phyloP scores from a whole-genome alignment of 2,888 invertebrate genomes.

The Calameuta pallipes region DNA sequence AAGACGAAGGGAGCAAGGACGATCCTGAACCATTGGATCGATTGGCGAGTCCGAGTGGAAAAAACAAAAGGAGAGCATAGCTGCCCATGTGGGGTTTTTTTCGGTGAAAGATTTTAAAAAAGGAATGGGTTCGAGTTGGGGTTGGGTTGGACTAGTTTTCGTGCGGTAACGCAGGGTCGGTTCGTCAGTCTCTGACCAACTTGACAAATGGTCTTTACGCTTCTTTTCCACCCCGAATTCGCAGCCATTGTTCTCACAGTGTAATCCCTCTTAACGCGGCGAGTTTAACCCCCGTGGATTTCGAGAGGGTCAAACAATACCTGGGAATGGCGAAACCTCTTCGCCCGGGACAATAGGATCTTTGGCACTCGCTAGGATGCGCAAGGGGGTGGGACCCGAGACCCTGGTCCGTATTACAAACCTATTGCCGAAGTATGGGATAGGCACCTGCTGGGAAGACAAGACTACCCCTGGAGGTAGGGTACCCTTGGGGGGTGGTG shows the following conservation, averaged over 20 bases:
- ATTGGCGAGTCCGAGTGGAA: background rate
- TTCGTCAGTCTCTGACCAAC: background rate
- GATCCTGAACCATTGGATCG: background rate
- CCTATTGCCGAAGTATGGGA: slow-evolving; percentile 37
- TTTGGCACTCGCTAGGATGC: slow-evolving; percentile 20
- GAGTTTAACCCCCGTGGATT: slow-evolving; percentile 17
- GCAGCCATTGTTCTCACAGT: slow-evolving; percentile 34
- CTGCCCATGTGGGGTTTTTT: background rate
- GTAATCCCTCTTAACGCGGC: slow-evolving; percentile 36
- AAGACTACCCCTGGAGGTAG: slow-evolving; percentile 29
- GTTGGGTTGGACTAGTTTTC: background rate
- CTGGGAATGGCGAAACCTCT: slow-evolving; percentile 31
- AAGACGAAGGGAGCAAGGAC: too few species aligned
- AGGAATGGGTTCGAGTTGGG: background rate
- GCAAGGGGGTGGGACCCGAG: slow-evolving; percentile 9
- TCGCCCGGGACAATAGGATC: slow-evolving; percentile 44
- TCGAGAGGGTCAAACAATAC: slow-evolving; percentile 42
- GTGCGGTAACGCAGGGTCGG: background rate
- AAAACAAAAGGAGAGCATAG: background rate
- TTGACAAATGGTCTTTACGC: slow-evolving; percentile 8
- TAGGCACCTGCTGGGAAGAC: slow-evolving; percentile 44
- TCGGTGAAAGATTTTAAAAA: background rate
- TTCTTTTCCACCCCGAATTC: slow-evolving; percentile 30
- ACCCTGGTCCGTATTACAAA: slow-evolving; percentile 38
- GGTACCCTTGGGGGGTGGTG: slow-evolving; percentile 7